Percentiles rank a stretch among this genome's conserved stretches.
Evolutionary conservation across 2,888 invertebrate species (phyloP).

Genomic region (Eupithecia dodoneata): DNA sequence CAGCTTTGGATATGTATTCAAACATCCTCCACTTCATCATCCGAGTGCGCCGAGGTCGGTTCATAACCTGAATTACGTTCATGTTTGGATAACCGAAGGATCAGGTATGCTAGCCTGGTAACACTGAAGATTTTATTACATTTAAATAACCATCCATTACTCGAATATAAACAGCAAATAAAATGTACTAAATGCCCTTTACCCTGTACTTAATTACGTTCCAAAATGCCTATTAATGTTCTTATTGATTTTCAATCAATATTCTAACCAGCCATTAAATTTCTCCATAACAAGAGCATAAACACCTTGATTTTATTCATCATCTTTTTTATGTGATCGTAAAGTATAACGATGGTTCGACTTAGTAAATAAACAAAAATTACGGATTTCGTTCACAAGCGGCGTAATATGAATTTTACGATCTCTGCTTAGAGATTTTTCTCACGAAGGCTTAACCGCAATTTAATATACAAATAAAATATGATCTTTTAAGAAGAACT

Average conservation of each 20-base stretch:
- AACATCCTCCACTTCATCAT: too few species aligned
- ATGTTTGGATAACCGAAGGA: too few species aligned
- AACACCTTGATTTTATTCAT: slow-evolving; percentile 43
- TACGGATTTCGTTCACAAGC: slow-evolving; percentile 27
- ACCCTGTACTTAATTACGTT: background rate
- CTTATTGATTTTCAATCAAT: slow-evolving; percentile 25
- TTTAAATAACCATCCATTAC: background rate
- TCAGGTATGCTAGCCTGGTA: too few species aligned
- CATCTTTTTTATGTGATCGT: slow-evolving; percentile 37
- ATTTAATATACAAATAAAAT: background rate
- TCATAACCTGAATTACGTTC: too few species aligned
- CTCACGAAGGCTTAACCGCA: background rate
- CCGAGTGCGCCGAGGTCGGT: too few species aligned
- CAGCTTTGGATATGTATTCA: too few species aligned
- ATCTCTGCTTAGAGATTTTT: background rate
- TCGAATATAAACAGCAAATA: too few species aligned
- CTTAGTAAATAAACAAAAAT: slow-evolving; percentile 43
- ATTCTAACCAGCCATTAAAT: slow-evolving; percentile 23
- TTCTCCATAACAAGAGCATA: slow-evolving; percentile 36
- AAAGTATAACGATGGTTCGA: slow-evolving; percentile 44
- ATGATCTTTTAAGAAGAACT: too few species aligned
- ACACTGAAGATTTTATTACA: background rate
- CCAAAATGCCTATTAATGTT: background rate
- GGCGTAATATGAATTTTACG: slow-evolving; percentile 29
- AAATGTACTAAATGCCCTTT: background rate